A percentile compares a stretch with the other conserved stretches of the same genome.
Evolutionary conservation across 2,113 vertebrate species (phyloP).

Genomic region (Cacatua alba): DNA sequence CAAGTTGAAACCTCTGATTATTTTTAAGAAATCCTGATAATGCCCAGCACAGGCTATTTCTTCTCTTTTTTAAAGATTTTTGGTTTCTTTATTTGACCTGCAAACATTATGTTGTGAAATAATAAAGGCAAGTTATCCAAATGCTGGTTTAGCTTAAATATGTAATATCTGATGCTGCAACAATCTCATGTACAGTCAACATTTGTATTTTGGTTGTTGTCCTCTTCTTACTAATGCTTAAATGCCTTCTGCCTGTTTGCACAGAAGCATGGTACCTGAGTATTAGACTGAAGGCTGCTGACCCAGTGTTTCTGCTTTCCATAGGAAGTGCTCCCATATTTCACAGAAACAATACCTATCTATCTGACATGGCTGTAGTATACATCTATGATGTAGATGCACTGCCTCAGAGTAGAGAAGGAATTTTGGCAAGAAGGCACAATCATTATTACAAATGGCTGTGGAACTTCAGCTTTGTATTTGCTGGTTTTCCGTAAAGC

Average conservation of each 20-base stretch:
- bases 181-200: not conserved
- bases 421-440: not conserved
- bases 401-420: not conserved
- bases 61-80: not conserved
- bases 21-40: not conserved
- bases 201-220: not conserved
- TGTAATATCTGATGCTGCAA: not conserved
- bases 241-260: not conserved
- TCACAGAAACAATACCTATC: too few relatives aligned
- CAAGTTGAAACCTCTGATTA: not conserved
- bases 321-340: not conserved
- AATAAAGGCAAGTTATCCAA: not conserved
- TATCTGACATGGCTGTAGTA: not conserved
- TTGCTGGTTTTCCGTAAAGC: not conserved
- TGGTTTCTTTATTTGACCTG: not conserved
- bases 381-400: not conserved
- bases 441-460: fast-evolving
- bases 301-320: not conserved
- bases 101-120: not conserved
- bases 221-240: not conserved
- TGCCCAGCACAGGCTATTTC: not conserved
- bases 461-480: not conserved
- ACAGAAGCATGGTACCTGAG: not conserved
- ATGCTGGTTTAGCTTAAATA: not conserved
- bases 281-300: not conserved